Base-by-base conservation (phyloP, 1,140 invertebrate genomes). In the Formica selysi region DNA sequence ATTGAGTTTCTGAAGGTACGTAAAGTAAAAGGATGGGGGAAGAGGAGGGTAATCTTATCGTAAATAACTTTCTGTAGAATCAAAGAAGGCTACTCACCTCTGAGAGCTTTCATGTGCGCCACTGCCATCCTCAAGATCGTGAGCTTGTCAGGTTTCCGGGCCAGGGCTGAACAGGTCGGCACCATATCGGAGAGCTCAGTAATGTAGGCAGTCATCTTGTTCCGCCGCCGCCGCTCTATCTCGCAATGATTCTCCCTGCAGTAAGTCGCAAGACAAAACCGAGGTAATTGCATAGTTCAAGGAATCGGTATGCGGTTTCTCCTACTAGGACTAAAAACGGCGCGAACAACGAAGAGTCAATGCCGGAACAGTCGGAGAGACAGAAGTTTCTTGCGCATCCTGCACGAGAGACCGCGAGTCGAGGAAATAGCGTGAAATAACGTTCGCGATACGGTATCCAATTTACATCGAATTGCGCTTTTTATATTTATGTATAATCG, bases 171-270 rank as follows among this genome's bases (percentile, higher is more conserved):
- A 95, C 99, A 99, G 88, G 99, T 99, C 91, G 99, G 99, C 89
- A 99, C 99, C 99, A 99, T 99, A 95, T 99, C 99, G 85, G 99
- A 99, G 86, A 99, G 96, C 96, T 99, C 99, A 89, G 99, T 99
- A 93, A 99, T 99, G 95, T 99, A 99, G 85, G 99, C 98, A 84
- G 99, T 99, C 99, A 99, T 99, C 97, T 99, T 99, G 96, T 99
- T 99, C 84, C 99, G 96, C 89, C 99, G 96, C 85, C 99, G 96
- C 89, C 99, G 96, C 95, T 99, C 99, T 94, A 99, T 99, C 96
- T 99, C 99, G 96, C 99, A 99, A 96, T 99, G 99, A 95, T 99
- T 99, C 96, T 99, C 99, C 94, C 99, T 98, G 95, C 97, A 92
- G 93, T 95, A 94, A 94, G 92, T 94, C 89, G 92, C 89, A 95